Percentiles rank a stretch among this genome's conserved stretches.
Conservation (phyloP, 1,140 invertebrate species). For the Campoletis sonorensis region DNA sequence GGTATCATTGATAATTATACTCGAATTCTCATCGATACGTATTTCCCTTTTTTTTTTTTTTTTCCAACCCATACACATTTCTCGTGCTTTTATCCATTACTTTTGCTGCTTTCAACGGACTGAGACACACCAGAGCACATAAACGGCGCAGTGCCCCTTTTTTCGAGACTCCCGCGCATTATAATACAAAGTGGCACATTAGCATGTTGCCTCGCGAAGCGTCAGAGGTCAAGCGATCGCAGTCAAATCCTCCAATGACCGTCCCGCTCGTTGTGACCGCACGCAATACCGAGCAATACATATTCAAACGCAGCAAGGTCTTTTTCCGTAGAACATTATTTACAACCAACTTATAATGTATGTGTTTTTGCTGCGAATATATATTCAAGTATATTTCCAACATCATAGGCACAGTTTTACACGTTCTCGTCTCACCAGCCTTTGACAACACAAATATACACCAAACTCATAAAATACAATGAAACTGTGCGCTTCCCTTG, state of each 20-base stretch:
- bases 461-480: not conserved
- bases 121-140: not conserved
- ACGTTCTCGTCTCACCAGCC: not conserved
- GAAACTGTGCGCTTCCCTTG: not conserved
- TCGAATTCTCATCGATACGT: slow-evolving; percentile 26
- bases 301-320: slow-evolving; percentile 40
- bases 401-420: not conserved
- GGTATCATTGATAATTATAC: slow-evolving; percentile 36
- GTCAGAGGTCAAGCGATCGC: slow-evolving; percentile 39
- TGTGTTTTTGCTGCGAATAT: not conserved
- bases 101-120: not conserved
- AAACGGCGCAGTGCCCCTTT: slow-evolving; percentile 8
- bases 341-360: not conserved
- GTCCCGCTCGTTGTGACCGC: not conserved
- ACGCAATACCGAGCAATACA: slow-evolving; percentile 24
- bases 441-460: not conserved
- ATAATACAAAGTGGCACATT: slow-evolving; percentile 40
- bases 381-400: slow-evolving; percentile 4
- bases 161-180: slow-evolving; percentile 17
- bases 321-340: slow-evolving; percentile 34
- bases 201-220: slow-evolving; percentile 33
- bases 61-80: slow-evolving; percentile 6
- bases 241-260: slow-evolving; percentile 23
- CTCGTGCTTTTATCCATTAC: not conserved
- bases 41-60: not conserved